These are phyloP conservation scores for Eurystomus glaucurus DNA, from an alignment of 2,797 vertebrate species.

Conservation along the genomic window DNA sequence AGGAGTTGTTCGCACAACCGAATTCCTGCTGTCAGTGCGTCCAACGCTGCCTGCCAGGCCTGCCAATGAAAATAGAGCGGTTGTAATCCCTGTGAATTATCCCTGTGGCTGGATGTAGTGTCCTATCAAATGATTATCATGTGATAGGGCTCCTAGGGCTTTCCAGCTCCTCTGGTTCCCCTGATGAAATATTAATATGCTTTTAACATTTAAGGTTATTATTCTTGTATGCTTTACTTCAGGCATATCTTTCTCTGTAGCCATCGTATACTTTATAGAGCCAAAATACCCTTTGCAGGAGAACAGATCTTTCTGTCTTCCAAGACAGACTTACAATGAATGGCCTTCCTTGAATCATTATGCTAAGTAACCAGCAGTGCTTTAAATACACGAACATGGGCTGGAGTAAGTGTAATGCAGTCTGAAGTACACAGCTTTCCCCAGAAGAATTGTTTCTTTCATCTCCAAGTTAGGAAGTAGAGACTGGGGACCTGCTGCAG, in stretches of 20 bases:
- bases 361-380: slow-evolving; percentile 61
- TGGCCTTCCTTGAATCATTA: slow-evolving; percentile 51
- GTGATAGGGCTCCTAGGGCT: slow-evolving; percentile 61
- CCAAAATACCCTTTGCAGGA: slow-evolving; percentile 35
- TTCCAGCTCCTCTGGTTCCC: slow-evolving; percentile 30
- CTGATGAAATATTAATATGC: slow-evolving; percentile 41
- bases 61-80: slow-evolving; percentile 69
- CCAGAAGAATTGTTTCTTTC: slow-evolving; percentile 27
- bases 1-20: slow-evolving; percentile 69
- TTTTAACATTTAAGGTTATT: slow-evolving; percentile 59
- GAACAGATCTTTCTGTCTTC: slow-evolving; percentile 54
- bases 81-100: slow-evolving; percentile 78
- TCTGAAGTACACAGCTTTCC: background rate
- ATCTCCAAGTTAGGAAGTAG: background rate
- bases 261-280: background rate
- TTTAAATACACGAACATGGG: slow-evolving; percentile 36
- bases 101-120: slow-evolving; percentile 59
- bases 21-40: slow-evolving; percentile 72
- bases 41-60: slow-evolving; percentile 16
- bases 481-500: background rate
- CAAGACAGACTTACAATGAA: slow-evolving; percentile 57
- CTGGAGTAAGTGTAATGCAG: background rate
- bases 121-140: slow-evolving; percentile 75
- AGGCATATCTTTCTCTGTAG: slow-evolving; percentile 1
- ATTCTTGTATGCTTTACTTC: background rate